Evolutionary conservation across 2,113 vertebrate species (phyloP).

Genomic region (Anthoscopus minutus): DNA sequence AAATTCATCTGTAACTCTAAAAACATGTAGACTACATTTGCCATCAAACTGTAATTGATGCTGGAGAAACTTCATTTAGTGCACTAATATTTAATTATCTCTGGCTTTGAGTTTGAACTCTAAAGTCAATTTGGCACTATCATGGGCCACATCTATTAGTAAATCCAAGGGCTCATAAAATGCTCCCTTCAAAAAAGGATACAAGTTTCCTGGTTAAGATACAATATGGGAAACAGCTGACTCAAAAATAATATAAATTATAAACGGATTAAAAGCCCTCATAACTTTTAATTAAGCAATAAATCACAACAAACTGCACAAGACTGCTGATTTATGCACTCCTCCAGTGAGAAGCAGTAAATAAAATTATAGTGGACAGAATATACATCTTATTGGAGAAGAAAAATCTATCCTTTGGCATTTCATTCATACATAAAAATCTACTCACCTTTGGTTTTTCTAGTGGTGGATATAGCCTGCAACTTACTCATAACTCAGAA

Average conservation of each 20-base stretch:
- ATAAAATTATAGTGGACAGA: conserved; percentile 43
- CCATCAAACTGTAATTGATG: conserved; percentile 33
- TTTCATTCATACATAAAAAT: conserved; percentile 33
- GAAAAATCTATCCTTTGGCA: neutral
- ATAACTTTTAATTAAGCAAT: conserved; percentile 70
- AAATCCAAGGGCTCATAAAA: neutral
- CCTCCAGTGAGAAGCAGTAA: conserved; percentile 44
- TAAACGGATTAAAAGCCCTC: conserved; percentile 32
- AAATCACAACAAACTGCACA: conserved; percentile 49
- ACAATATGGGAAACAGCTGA: conserved; percentile 38
- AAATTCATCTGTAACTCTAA: conserved; percentile 1
- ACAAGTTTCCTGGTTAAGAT: conserved; percentile 1
- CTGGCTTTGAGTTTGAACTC: conserved; percentile 27
- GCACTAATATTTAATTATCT: conserved; percentile 47
- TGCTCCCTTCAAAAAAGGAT: neutral
- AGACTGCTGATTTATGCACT: conserved; percentile 45
- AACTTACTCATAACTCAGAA: too few relatives aligned
- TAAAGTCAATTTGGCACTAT: conserved; percentile 30
- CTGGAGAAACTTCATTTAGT: conserved; percentile 38
- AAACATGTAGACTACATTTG: neutral
- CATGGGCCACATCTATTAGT: conserved; percentile 52
- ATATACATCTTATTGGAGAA: neutral
- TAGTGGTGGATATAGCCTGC: neutral
- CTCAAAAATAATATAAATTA: conserved; percentile 65
- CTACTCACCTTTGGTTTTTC: neutral